Conservation (phyloP, 2,797 vertebrate species). For the Tangara arthus region DNA sequence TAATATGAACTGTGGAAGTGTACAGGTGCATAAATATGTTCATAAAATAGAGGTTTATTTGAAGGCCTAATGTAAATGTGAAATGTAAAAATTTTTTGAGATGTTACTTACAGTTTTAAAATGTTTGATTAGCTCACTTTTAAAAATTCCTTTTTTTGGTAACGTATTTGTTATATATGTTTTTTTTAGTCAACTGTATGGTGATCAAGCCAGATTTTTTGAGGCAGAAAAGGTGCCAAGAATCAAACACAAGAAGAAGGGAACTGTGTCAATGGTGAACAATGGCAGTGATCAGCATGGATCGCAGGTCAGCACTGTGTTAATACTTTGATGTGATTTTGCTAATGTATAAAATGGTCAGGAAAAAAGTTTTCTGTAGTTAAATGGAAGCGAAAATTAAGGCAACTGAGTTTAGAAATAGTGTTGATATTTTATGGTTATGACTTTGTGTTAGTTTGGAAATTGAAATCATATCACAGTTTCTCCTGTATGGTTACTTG, state of each 20-base stretch:
- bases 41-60: background rate
- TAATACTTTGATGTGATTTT: background rate
- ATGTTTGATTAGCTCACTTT: background rate
- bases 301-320: slow-evolving; percentile 85
- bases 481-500: background rate
- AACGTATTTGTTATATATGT: background rate
- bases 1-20: background rate
- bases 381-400: background rate
- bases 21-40: background rate
- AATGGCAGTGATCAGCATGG: slow-evolving; percentile 91
- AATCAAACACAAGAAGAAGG: slow-evolving; percentile 95
- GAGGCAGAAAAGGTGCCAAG: slow-evolving; percentile 90
- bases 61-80: background rate
- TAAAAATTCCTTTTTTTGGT: background rate
- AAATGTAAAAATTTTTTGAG: background rate
- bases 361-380: background rate
- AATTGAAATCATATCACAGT: background rate
- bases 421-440: background rate
- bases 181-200: slow-evolving; percentile 89
- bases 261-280: slow-evolving; percentile 97
- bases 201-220: slow-evolving; percentile 94
- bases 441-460: background rate
- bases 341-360: background rate
- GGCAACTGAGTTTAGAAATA: background rate
- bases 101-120: background rate